These are phyloP conservation scores for Chamaetylas fuelleborni DNA, from an alignment of 2,113 vertebrate species.

Conservation along the genomic window DNA sequence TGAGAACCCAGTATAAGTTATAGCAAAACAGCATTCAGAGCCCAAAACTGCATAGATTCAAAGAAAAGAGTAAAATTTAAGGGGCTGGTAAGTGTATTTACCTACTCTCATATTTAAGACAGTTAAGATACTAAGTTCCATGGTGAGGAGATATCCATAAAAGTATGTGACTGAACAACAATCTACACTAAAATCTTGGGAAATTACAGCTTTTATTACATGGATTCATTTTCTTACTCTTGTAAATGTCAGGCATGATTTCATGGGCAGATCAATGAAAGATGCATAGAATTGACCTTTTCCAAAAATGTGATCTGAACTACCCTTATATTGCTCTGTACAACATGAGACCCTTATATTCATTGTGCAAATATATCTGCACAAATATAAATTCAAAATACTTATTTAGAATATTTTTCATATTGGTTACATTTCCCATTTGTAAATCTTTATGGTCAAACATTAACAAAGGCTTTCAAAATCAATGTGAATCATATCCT, in stretches of 20 bases:
- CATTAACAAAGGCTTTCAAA: not conserved
- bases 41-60: not conserved
- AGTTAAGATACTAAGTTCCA: not conserved
- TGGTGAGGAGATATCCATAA: accelerated
- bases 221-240: not conserved
- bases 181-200: not conserved
- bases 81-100: not conserved
- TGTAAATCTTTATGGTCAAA: not conserved
- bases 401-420: not conserved
- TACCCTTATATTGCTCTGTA: not conserved
- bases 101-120: not conserved
- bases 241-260: not conserved
- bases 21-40: not conserved
- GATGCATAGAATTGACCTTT: not conserved
- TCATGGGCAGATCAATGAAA: not conserved
- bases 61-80: not conserved
- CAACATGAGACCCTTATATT: not conserved
- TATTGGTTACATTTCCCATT: not conserved
- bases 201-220: not conserved
- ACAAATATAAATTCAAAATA: not conserved
- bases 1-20: not conserved
- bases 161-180: accelerated
- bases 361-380: not conserved
- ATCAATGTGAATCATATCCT: not conserved
- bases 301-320: not conserved